These are phyloP conservation scores for Argyresthia albistria DNA, from an alignment of 2,888 invertebrate species.

Conservation along the genomic window DNA sequence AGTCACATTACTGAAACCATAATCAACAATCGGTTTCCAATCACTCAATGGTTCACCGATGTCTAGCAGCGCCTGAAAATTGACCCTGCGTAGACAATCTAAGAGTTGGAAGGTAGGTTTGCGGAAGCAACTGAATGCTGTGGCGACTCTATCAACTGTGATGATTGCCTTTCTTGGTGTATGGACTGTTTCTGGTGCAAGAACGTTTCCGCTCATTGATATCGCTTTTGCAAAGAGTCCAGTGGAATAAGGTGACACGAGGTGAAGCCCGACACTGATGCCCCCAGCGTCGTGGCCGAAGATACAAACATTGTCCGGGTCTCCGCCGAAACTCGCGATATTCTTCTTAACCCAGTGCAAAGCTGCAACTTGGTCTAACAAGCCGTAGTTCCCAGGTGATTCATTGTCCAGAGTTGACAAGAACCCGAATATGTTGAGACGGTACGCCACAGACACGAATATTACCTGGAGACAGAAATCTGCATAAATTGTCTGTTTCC, in stretches of 20 bases:
- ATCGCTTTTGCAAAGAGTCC: slow-evolving; percentile 83
- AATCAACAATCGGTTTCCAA: slow-evolving; percentile 87
- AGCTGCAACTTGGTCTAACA: slow-evolving; percentile 87
- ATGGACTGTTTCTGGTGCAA: slow-evolving; percentile 75
- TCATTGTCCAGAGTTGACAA: slow-evolving; percentile 84
- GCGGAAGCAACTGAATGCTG: slow-evolving; percentile 78
- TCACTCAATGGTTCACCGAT: slow-evolving; percentile 72
- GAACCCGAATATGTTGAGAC: slow-evolving; percentile 88
- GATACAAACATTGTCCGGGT: slow-evolving; percentile 81
- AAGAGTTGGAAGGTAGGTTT: slow-evolving; percentile 78
- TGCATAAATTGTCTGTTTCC: neutral
- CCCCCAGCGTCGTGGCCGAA: slow-evolving; percentile 88
- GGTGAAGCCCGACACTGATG: slow-evolving; percentile 83
- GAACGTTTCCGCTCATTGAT: slow-evolving; percentile 84
- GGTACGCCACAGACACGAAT: slow-evolving; percentile 84
- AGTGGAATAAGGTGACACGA: slow-evolving; percentile 77
- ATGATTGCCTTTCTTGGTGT: slow-evolving; percentile 74
- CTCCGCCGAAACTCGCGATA: slow-evolving; percentile 82
- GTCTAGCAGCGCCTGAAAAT: slow-evolving; percentile 73
- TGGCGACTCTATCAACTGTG: slow-evolving; percentile 76
- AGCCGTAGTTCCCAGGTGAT: slow-evolving; percentile 84
- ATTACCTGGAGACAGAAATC: slow-evolving; percentile 70
- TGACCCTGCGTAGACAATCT: slow-evolving; percentile 77
- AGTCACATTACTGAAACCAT: slow-evolving; percentile 76
- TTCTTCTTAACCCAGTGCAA: slow-evolving; percentile 84